These are phyloP conservation scores for Scomber colias DNA, from an alignment of 2,113 vertebrate genomes.

Conservation along the genomic window DNA sequence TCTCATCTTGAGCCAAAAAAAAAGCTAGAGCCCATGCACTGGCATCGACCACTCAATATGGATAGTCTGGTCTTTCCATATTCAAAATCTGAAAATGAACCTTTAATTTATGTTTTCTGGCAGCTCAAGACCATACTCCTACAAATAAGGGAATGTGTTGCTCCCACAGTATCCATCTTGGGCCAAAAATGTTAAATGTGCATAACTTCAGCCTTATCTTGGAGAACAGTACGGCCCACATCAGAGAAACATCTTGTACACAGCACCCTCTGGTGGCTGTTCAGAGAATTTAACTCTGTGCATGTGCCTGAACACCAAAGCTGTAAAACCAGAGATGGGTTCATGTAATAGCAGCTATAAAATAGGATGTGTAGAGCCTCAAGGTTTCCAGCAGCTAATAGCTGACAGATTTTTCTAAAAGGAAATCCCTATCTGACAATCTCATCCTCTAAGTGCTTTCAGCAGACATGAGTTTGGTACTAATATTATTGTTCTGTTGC, in stretches of 20 bases:
- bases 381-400: slow-evolving; percentile 63
- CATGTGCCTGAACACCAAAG: background rate
- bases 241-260: slow-evolving; percentile 53
- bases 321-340: slow-evolving; percentile 33
- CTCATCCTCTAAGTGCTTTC: slow-evolving; percentile 54
- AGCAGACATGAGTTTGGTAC: slow-evolving; percentile 39
- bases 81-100: slow-evolving; percentile 43
- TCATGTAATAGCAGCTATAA: slow-evolving; percentile 61
- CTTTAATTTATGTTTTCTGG: slow-evolving; percentile 50
- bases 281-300: slow-evolving; percentile 2
- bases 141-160: slow-evolving; percentile 52
- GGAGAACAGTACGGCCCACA: background rate
- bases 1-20: slow-evolving; percentile 57
- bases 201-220: slow-evolving; percentile 4
- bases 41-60: slow-evolving; percentile 16
- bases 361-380: slow-evolving; percentile 50
- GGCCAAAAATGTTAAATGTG: slow-evolving; percentile 37
- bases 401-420: slow-evolving; percentile 63
- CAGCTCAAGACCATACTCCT: slow-evolving; percentile 22
- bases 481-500: slow-evolving; percentile 44
- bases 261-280: slow-evolving; percentile 79
- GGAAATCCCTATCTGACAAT: slow-evolving; percentile 67
- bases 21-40: slow-evolving; percentile 31
- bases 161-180: slow-evolving; percentile 40
- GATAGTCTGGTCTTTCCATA: slow-evolving; percentile 44